These are phyloP conservation scores for Sylvia atricapilla DNA, from an alignment of 2,113 vertebrate genomes.

Conservation along the genomic window DNA sequence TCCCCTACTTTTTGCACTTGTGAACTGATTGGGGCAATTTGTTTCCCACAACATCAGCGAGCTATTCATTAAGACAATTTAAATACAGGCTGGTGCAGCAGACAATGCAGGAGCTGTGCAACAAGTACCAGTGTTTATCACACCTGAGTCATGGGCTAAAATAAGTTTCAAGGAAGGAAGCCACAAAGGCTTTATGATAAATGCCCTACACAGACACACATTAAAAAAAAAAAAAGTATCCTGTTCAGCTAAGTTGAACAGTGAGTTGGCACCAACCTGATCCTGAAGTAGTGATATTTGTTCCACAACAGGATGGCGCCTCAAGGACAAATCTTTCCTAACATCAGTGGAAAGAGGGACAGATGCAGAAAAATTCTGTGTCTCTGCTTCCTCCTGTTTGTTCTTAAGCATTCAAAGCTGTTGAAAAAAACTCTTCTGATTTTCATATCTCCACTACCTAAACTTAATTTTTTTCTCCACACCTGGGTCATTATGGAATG, in stretches of 20 bases:
- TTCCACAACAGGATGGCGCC: neutral
- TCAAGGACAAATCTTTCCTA: neutral
- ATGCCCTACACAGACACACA: neutral
- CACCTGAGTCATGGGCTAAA: slow-evolving; percentile 14
- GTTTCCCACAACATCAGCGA: neutral
- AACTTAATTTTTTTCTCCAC: neutral
- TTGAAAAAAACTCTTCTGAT: neutral
- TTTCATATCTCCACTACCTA: neutral
- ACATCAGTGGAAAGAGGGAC: neutral
- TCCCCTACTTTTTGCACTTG: neutral
- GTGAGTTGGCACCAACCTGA: neutral
- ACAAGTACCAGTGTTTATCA: slow-evolving; percentile 2
- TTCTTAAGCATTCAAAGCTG: neutral
- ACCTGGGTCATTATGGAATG: neutral
- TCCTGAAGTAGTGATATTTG: neutral
- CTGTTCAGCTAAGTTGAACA: neutral
- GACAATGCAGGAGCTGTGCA: neutral
- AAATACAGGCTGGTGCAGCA: neutral
- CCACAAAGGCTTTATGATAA: neutral
- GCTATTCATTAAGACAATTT: neutral
- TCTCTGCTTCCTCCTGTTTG: neutral
- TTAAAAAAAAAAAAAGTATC: neutral
- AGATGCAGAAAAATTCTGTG: neutral
- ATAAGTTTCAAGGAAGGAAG: slow-evolving; percentile 40
- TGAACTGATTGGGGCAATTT: neutral